Conservation (phyloP, 2,797 vertebrate species). For the Spinus olivaceus region DNA sequence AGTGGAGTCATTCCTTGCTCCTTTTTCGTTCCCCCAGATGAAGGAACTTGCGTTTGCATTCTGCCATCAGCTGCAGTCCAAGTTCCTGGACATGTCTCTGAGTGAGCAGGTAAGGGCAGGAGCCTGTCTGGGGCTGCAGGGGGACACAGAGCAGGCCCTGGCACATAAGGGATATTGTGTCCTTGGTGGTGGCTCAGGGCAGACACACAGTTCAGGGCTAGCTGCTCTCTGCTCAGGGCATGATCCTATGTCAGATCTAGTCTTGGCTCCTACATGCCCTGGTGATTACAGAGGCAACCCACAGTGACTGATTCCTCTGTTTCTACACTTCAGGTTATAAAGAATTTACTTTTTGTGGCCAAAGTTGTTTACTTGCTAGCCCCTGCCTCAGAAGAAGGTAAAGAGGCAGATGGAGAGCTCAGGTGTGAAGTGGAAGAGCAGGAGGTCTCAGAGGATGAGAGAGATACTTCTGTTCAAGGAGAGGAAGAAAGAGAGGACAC, state of each 20-base stretch:
- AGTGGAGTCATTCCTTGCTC: background rate
- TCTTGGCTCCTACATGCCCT: background rate
- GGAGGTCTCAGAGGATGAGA: background rate
- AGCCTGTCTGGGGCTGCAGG: background rate
- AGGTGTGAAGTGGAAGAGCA: background rate
- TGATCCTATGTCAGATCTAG: background rate
- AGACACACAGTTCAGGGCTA: background rate
- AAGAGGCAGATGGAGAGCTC: background rate
- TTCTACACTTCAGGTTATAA: constrained; percentile 83
- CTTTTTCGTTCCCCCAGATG: constrained; percentile 77
- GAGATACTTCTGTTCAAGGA: background rate
- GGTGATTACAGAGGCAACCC: background rate
- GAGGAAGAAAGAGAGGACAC: constrained; percentile 5
- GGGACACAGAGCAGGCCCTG: background rate
- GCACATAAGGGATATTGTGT: accelerated
- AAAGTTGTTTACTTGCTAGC: constrained; percentile 90
- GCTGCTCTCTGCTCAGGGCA: background rate
- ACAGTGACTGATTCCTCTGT: background rate
- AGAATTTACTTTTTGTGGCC: constrained; percentile 93
- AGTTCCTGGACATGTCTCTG: constrained; percentile 85
- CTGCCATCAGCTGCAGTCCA: constrained; percentile 91
- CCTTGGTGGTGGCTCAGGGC: background rate
- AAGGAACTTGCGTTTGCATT: constrained; percentile 87
- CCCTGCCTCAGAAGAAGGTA: constrained; percentile 71
- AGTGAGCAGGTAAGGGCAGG: constrained; percentile 89